Evolutionary conservation across 2,797 vertebrate genomes (phyloP), one percentile per base, ranked within the genome.

Genomic region (Linurgus olivaceus): DNA sequence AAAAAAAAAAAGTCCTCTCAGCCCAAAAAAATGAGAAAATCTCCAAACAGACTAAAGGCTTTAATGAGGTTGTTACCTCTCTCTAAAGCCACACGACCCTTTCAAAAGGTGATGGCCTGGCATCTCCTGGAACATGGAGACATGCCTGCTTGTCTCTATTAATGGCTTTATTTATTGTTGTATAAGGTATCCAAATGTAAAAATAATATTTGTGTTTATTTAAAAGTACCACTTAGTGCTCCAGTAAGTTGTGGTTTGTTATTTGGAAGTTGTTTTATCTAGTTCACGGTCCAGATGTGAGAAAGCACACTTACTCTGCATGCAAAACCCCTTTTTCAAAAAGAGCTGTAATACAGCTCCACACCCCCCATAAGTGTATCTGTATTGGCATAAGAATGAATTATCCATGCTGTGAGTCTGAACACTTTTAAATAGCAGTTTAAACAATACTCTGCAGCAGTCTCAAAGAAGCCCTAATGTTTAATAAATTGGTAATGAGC

Each of bases 1-100:
- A 45, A 23, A 21, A 23, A 37, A 45, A 19, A 18, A 18, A 10
- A 63, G 20, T 19, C 0, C 0, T 91, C 61, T 92, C 44, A 80
- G 68, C 51, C 91, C 76, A 77, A 94, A 89, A 78, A 94, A 95
- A 95, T 90, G 89, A 94, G 85, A 72, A 48, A 70, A 91, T 63
- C 82, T 90, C 74, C 71, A 88, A 77, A 63, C 80, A 85, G 80
- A 45, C 66, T 44, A 61, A 93, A 91, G 55, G 59, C 19, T 90
- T 78, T 96, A 94, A 94, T 93, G 79, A 94, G 85, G 73, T 90
- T 59, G 33, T 76, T 94, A 67, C 79, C 79, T 75, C 93, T 78
- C 19, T 71, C 48, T 72, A 86, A 90, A 92, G 54, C 66, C 76
- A 66, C 70, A 75, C 0, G 1, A 78, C 87, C 66, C 82, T 86